Percentiles rank a stretch among this genome's conserved stretches.
Conservation (phyloP, 2,888 invertebrate genomes). For the Physocephala rufipes region DNA sequence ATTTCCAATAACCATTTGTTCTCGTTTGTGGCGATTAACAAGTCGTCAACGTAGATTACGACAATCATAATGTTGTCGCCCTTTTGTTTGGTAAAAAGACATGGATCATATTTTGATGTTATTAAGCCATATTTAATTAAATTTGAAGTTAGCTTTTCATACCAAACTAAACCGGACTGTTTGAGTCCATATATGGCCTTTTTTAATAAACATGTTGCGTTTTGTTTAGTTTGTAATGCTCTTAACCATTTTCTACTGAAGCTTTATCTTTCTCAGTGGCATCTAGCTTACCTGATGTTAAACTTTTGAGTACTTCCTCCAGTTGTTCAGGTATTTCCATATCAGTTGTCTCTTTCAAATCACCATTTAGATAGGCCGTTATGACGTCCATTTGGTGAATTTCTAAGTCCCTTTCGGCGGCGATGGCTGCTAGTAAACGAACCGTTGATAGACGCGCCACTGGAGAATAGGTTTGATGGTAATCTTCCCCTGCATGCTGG, state of each 20-base stretch:
- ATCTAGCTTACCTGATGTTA: too few relatives aligned
- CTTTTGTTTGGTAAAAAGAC: conserved; percentile 40
- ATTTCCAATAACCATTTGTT: conserved; percentile 31
- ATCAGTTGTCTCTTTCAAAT: conserved; percentile 36
- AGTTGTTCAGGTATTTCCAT: conserved; percentile 38
- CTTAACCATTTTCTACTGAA: too few relatives aligned
- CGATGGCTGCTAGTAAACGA: conserved; percentile 35
- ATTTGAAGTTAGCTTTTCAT: conserved; percentile 31
- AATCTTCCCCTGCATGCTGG: too few relatives aligned
- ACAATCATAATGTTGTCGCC: conserved; percentile 39
- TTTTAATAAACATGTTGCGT: conserved; percentile 32
- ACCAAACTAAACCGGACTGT: conserved; percentile 39
- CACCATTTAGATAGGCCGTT: conserved; percentile 39
- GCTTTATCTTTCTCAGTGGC: too few relatives aligned
- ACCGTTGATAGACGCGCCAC: conserved; percentile 37
- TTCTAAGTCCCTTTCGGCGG: conserved; percentile 34
- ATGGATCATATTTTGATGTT: conserved; percentile 40
- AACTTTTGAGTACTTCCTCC: neutral
- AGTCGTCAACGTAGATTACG: conserved; percentile 44
- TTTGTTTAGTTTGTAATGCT: neutral
- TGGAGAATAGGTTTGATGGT: conserved; percentile 39
- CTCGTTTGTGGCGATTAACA: conserved; percentile 43
- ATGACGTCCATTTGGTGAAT: conserved; percentile 43
- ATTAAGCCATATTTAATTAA: conserved; percentile 37
- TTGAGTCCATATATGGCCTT: conserved; percentile 40